phyloP scores from a whole-genome alignment of 2,888 invertebrate genomes.

The Autographa gamma region DNA sequence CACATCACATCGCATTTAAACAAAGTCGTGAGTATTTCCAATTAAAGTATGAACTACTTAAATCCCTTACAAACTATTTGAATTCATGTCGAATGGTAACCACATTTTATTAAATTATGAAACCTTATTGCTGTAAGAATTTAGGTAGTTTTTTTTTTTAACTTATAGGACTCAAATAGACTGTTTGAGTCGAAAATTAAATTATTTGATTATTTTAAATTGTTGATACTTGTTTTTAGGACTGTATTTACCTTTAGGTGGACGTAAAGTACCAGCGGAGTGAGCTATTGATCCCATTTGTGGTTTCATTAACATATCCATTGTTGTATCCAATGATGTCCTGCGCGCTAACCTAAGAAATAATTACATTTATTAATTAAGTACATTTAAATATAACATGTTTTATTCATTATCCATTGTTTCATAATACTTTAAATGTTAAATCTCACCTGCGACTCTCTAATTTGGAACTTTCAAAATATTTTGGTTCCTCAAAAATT shows the following conservation, averaged over 20 bases:
- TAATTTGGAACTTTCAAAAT: constrained; percentile 63
- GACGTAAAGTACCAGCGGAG: constrained; percentile 82
- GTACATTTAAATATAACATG: not conserved
- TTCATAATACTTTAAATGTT: not conserved
- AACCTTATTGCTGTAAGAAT: too few relatives aligned
- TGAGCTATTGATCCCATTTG: constrained; percentile 73
- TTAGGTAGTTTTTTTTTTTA: too few relatives aligned
- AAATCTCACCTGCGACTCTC: constrained; percentile 70
- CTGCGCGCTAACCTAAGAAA: constrained; percentile 73
- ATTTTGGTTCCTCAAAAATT: constrained; percentile 61
- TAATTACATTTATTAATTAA: constrained; percentile 4
- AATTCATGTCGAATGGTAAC: not conserved
- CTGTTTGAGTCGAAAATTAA: not conserved
- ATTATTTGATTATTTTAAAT: not conserved
- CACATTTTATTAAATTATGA: not conserved
- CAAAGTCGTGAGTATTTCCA: not conserved
- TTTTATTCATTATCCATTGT: not conserved
- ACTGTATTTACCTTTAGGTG: constrained; percentile 67
- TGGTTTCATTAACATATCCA: constrained; percentile 75
- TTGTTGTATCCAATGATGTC: constrained; percentile 79
- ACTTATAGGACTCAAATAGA: too few relatives aligned
- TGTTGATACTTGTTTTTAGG: not conserved
- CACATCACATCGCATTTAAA: not conserved
- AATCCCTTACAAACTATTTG: not conserved
- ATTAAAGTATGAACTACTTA: not conserved